Evolutionary conservation across 2,113 vertebrate species (phyloP).

Genomic region (Corythornis cristatus): DNA sequence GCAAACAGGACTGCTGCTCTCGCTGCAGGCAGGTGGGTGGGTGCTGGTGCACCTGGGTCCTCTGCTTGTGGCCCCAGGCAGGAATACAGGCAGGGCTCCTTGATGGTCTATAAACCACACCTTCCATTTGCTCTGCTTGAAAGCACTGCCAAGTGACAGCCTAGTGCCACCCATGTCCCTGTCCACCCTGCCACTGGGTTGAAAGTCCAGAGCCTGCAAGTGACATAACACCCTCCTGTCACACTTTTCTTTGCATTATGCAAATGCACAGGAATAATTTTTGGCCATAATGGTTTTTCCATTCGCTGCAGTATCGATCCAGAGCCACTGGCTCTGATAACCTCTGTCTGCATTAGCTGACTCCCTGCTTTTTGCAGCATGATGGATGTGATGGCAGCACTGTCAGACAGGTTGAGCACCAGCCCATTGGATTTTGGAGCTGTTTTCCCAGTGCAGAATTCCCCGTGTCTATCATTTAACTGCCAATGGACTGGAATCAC

Average conservation of each 20-base stretch:
- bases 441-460: not conserved
- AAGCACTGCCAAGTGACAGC: not conserved
- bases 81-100: not conserved
- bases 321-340: accelerated
- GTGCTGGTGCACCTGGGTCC: not conserved
- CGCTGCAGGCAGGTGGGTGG: not conserved
- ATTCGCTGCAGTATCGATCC: not conserved
- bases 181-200: not conserved
- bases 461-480: not conserved
- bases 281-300: not conserved
- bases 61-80: accelerated
- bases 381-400: not conserved
- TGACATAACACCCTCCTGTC: not conserved
- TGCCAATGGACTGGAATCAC: not conserved
- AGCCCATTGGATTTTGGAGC: not conserved
- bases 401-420: not conserved
- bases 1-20: not conserved
- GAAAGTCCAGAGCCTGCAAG: accelerated
- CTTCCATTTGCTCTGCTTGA: not conserved
- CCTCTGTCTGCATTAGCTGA: not conserved
- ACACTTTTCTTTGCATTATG: not conserved
- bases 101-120: not conserved
- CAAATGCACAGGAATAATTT: not conserved
- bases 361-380: not conserved
- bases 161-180: accelerated